Base-by-base conservation (phyloP, 2,888 invertebrate genomes). In the Nebria brevicollis region DNA sequence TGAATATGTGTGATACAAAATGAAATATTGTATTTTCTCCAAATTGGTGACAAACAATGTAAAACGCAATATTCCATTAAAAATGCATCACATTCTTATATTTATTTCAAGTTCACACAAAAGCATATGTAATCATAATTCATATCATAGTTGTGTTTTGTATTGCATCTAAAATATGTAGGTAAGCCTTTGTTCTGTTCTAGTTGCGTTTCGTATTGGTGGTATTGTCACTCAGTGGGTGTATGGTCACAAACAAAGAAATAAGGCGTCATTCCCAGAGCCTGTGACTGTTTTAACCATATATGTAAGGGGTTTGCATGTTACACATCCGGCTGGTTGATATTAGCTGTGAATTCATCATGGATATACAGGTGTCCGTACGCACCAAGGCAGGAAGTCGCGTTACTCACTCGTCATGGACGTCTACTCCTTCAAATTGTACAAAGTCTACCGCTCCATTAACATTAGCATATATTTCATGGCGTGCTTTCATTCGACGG, bases 391-490 rank as follows among this genome's bases (percentile, higher is more conserved):
- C 42, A 34, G 73, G 73, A 73, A 73, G 43, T 43, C 20, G 43
- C 41, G 13, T 42, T 73, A 73, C 73, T 73, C 41, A 73, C 43
- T 73, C 64, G 75, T 75, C 75, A 75, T 75, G 75, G n/a, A 65
- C 20, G 75, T 73, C 75, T 75, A 75, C 75, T 11, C 64, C 54
- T 26, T 20, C 15, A 75, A 75, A 75, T 75, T 75, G 54, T 54
- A 75, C 64, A 73, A 73, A 73, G 73, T 41, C 11, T 15, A 54
- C 73, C 13, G 73, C 73, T 70, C 25, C 70, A 70, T 54, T 54
- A 54, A 54, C 54, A 54, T 54, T 54, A 54, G 54, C 54, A 54
- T 54, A 3, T 54, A 54, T 54, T 54, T 54, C 54, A 54, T 54
- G 6, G 54, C 54, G 11, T 54, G 10, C 54, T 3, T 54, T 3